Base-by-base conservation (phyloP, 2,888 invertebrate species). In the Drosophila birchii region DNA sequence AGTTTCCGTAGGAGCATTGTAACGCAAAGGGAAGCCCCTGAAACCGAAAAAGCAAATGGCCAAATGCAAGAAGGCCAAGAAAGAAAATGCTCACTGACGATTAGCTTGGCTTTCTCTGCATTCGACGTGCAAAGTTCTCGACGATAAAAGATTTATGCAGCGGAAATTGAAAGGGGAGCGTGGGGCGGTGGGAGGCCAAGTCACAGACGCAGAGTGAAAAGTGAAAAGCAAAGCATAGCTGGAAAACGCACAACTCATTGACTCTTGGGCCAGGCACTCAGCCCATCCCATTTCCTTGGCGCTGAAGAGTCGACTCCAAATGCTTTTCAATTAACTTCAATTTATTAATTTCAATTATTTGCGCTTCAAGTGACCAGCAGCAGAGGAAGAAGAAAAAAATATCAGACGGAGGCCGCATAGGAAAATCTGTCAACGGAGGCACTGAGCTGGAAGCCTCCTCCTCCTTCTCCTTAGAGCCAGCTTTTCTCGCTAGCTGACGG, bases 331-430 rank as follows among this genome's bases (percentile, higher is more conserved):
- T 85, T 85, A 85, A 87, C 85, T 85, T 85, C 80, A 85, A 85
- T 85, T 86, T 85, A 85, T 87, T 85, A 85, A 85, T 85, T 82
- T 85, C 85, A 85, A 85, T 85, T 87, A 85, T 82, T 78, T 79
- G 79, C 84, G 76, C 85, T 85, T 84, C 79, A 80, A 87, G 81
- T 80, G 80, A 72, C 72, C 72, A 75, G 78, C 59, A 61, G 38
- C 39, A 45, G 53, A 53, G 45, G 32, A 38, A 57, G 29, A 45
- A 45, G 23, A 32, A 29, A 49, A 49, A 49, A 61, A 39, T 60
- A n/a, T 29, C 39, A 26, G 44, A 16, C 34, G 5, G 29, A 14
- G 20, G 9, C 11, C 32, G 29, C 14, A 38, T 23, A n/a, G 47
- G 43, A 55, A 73, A 73, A 58, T 73, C 72, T 73, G 72, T 73